phyloP scores from a whole-genome alignment of 2,888 invertebrate species.

The Idaea biselata region DNA sequence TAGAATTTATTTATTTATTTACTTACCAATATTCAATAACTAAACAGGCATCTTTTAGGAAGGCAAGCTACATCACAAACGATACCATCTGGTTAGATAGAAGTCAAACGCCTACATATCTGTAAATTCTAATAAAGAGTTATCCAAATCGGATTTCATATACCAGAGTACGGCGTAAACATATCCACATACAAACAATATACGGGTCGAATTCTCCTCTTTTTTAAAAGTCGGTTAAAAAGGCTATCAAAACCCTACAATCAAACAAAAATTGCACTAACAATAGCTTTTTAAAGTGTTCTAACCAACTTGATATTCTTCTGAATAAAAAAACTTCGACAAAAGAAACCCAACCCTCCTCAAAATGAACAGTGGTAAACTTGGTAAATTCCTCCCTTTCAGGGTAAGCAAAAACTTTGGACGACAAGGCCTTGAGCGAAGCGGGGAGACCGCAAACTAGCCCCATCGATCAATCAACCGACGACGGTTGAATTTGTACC shows the following conservation, averaged over 20 bases:
- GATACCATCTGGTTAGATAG: too few relatives aligned
- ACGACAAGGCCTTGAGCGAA: conserved; percentile 39
- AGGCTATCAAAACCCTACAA: background rate
- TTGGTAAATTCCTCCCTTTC: conserved; percentile 30
- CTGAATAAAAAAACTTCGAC: background rate
- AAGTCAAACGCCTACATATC: too few relatives aligned
- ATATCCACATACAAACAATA: too few relatives aligned
- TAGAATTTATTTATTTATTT: too few relatives aligned
- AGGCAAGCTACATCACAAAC: too few relatives aligned
- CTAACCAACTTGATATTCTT: conserved; percentile 1
- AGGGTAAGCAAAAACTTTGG: conserved; percentile 59
- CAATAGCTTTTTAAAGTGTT: background rate
- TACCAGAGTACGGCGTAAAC: too few relatives aligned
- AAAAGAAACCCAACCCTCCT: conserved; percentile 7
- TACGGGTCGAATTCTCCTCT: too few relatives aligned
- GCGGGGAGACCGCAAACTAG: conserved; percentile 34
- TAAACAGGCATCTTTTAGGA: too few relatives aligned
- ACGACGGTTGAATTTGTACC: conserved; percentile 35
- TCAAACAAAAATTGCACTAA: background rate
- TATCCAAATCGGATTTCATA: too few relatives aligned
- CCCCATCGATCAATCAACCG: conserved; percentile 45
- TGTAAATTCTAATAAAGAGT: too few relatives aligned
- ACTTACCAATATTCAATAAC: too few relatives aligned
- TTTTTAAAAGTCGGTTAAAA: too few relatives aligned
- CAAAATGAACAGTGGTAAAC: conserved; percentile 36